phyloP scores from a whole-genome alignment of 2,797 vertebrate species.

The Gymnothorax javanicus region DNA sequence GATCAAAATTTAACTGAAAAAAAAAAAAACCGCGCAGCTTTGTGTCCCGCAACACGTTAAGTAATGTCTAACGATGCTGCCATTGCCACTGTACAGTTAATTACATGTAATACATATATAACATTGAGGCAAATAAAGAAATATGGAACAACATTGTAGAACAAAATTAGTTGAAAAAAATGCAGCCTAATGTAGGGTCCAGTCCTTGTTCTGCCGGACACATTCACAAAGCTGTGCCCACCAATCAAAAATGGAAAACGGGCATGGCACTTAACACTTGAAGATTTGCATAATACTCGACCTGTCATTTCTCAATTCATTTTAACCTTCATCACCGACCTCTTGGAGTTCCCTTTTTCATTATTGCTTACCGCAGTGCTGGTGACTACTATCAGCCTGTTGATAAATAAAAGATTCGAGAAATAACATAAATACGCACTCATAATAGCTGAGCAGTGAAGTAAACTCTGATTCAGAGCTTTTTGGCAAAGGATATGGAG shows the following conservation, averaged over 20 bases:
- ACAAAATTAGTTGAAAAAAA: slow-evolving; percentile 33
- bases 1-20: slow-evolving; percentile 58
- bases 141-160: slow-evolving; percentile 42
- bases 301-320: slow-evolving; percentile 33
- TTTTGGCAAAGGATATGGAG: background rate
- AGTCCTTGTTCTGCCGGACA: slow-evolving; percentile 36
- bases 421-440: background rate
- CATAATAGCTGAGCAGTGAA: background rate
- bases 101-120: slow-evolving; percentile 41
- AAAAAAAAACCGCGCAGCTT: slow-evolving; percentile 68
- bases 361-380: background rate
- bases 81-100: slow-evolving; percentile 67
- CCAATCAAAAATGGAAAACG: background rate
- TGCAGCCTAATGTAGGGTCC: slow-evolving; percentile 42
- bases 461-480: background rate
- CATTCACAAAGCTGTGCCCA: slow-evolving; percentile 28
- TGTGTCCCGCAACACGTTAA: slow-evolving; percentile 67
- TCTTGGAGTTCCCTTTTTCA: slow-evolving; percentile 22
- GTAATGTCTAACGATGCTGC: slow-evolving; percentile 57
- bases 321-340: slow-evolving; percentile 31
- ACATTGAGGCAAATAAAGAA: slow-evolving; percentile 48
- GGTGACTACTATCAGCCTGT: background rate
- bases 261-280: slow-evolving; percentile 59
- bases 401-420: background rate
- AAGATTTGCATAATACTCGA: slow-evolving; percentile 30